Percentiles rank a stretch among this genome's conserved stretches.
Conservation (phyloP, 2,797 vertebrate species). For the Anniella stebbinsi region DNA sequence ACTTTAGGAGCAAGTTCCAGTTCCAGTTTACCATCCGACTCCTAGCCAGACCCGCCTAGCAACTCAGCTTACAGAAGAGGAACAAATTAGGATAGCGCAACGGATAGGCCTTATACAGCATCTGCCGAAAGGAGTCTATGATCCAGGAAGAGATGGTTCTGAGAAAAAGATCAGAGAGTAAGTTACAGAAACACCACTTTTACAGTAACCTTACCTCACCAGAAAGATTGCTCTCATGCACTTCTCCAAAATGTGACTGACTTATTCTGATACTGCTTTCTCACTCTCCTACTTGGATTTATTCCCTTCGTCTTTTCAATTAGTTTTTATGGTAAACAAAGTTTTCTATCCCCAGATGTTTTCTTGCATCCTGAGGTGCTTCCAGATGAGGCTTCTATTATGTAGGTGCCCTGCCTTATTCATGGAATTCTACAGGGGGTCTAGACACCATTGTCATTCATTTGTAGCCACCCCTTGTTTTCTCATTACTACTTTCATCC, state of each 20-base stretch:
- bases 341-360: background rate
- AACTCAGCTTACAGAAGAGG: conserved; percentile 91
- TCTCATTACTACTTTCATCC: background rate
- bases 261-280: background rate
- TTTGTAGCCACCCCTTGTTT: background rate
- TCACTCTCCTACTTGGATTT: background rate
- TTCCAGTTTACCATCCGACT: conserved; percentile 91
- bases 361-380: background rate
- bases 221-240: background rate
- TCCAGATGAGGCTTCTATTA: background rate
- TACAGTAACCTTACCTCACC: background rate
- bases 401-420: background rate
- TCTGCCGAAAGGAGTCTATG: conserved; percentile 89
- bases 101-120: conserved; percentile 92
- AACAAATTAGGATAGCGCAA: conserved; percentile 91
- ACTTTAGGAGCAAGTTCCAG: conserved; percentile 87
- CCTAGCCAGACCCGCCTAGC: conserved; percentile 90
- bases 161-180: conserved; percentile 93
- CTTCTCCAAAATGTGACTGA: conserved; percentile 2
- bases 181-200: conserved; percentile 67
- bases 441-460: background rate
- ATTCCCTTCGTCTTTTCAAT: background rate
- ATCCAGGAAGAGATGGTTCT: conserved; percentile 87
- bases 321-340: background rate
- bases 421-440: background rate